Evolutionary conservation across 2,888 invertebrate genomes (phyloP).

Genomic region (Polyommatus icarus): DNA sequence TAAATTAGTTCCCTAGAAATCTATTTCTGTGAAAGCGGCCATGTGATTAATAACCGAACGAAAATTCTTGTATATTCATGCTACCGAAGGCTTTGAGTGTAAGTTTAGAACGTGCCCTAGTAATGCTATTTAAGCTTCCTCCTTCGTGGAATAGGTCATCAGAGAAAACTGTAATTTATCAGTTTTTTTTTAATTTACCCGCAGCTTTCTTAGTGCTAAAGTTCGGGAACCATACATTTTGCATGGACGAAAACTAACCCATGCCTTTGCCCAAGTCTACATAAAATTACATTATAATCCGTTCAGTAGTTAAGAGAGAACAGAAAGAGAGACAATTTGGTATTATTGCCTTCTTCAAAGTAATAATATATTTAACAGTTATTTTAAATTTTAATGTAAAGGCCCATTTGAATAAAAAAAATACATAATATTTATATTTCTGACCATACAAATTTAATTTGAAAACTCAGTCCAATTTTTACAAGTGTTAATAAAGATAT

Average conservation of each 20-base stretch:
- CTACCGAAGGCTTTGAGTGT: background rate
- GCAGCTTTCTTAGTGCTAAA: background rate
- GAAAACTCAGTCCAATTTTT: background rate
- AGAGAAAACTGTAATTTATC: background rate
- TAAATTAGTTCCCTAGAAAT: conserved; percentile 34
- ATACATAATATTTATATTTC: too few species aligned
- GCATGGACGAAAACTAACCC: background rate
- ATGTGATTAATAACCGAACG: conserved; percentile 25
- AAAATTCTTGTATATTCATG: conserved; percentile 18
- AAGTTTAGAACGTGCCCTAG: conserved; percentile 5
- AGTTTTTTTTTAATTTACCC: background rate
- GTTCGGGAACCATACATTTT: background rate
- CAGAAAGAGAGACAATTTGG: too few species aligned
- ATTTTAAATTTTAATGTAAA: too few species aligned
- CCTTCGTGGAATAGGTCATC: background rate
- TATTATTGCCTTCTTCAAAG: too few species aligned
- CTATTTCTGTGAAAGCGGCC: conserved; percentile 35
- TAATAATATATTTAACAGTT: too few species aligned
- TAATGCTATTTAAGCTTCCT: background rate
- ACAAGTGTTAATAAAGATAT: background rate
- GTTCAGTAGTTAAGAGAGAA: too few species aligned
- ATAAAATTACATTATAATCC: too few species aligned
- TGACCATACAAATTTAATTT: background rate
- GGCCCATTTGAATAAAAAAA: too few species aligned
- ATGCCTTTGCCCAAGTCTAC: background rate